Conservation (phyloP, 2,797 vertebrate species). For the Lepilemur septentrionalis region DNA sequence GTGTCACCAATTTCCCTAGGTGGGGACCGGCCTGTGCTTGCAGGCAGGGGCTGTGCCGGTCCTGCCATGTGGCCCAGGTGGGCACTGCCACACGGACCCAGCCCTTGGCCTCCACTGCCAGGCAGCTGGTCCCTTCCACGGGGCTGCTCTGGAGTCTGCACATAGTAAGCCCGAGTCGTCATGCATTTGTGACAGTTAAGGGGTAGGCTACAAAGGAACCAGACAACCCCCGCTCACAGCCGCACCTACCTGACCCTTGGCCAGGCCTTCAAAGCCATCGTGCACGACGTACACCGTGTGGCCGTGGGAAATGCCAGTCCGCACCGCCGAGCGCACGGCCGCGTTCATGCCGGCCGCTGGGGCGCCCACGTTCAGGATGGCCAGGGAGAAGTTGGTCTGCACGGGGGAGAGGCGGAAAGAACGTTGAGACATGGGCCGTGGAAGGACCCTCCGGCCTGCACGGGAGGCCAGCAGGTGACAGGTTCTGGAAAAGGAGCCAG, state of each 20-base stretch:
- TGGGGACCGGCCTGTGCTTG: accelerated
- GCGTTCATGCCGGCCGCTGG: slow-evolving; percentile 96
- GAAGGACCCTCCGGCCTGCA: accelerated
- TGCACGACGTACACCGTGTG: slow-evolving; percentile 91
- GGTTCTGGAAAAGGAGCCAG: background rate
- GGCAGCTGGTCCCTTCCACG: background rate
- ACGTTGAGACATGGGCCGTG: accelerated
- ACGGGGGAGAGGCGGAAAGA: background rate
- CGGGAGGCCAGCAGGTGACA: no score
- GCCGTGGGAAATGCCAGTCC: slow-evolving; percentile 90
- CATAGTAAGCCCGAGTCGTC: accelerated
- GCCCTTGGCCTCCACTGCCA: accelerated
- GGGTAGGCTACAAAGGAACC: background rate
- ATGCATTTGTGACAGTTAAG: accelerated
- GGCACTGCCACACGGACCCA: background rate
- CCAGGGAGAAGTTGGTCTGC: slow-evolving; percentile 91
- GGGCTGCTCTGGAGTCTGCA: background rate
- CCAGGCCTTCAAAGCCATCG: slow-evolving; percentile 94
- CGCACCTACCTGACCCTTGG: slow-evolving; percentile 88
- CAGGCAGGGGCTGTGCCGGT: background rate
- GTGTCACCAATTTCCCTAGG: background rate
- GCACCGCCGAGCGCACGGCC: slow-evolving; percentile 92
- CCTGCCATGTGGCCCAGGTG: background rate
- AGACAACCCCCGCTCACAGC: background rate
- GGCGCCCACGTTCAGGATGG: slow-evolving; percentile 95